Percentiles rank a stretch among this genome's conserved stretches.
Evolutionary conservation across 2,113 vertebrate genomes (phyloP).

Genomic region (Pachypanchax playfairii): DNA sequence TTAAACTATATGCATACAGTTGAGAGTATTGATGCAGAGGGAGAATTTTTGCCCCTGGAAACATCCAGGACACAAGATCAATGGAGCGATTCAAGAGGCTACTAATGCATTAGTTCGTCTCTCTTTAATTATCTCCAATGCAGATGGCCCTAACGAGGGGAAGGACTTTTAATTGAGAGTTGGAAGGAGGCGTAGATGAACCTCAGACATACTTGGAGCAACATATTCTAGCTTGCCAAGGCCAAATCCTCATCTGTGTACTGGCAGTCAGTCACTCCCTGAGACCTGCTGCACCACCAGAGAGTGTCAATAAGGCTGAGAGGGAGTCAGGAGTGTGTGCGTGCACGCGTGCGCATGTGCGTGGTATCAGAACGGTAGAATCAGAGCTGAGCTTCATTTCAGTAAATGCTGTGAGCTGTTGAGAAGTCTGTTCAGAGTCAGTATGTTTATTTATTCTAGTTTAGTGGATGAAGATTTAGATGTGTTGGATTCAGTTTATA

Average conservation of each 20-base stretch:
- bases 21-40: conserved; percentile 31
- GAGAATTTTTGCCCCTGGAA: conserved; percentile 34
- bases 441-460: too few species aligned
- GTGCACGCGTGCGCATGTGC: background rate
- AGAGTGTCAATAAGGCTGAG: conserved; percentile 37
- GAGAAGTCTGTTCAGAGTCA: background rate
- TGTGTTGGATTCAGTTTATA: too few species aligned
- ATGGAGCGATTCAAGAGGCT: conserved; percentile 55
- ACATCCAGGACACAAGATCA: conserved; percentile 58
- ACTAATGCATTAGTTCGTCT: conserved; percentile 43
- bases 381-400: background rate
- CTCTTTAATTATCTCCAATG: conserved; percentile 65
- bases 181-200: conserved; percentile 36
- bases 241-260: conserved; percentile 43
- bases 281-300: conserved; percentile 11
- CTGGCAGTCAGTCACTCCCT: conserved; percentile 20
- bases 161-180: conserved; percentile 55
- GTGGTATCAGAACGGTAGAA: background rate
- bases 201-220: conserved; percentile 37
- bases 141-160: conserved; percentile 59
- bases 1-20: conserved; percentile 54
- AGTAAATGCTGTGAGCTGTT: background rate
- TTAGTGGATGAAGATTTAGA: too few species aligned
- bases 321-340: background rate
- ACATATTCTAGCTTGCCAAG: conserved; percentile 26